Evolutionary conservation across 2,888 invertebrate genomes (phyloP).

Genomic region (Zelleria hepariella): DNA sequence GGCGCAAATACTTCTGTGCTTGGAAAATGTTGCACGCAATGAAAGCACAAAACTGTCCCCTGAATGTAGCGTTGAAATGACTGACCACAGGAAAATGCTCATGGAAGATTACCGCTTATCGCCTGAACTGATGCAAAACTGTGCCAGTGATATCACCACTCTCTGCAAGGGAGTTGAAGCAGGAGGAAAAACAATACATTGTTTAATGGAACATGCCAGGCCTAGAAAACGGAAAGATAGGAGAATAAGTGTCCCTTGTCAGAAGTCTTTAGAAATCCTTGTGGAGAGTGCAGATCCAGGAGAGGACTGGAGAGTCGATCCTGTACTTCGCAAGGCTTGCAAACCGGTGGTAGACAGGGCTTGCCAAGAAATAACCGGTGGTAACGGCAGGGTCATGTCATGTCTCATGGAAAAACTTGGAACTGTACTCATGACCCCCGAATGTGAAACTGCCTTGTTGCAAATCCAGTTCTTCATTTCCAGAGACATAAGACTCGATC

Average conservation of each 20-base stretch:
- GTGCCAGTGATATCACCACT: constrained; percentile 85
- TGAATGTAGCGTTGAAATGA: constrained; percentile 91
- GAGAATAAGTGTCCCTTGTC: constrained; percentile 79
- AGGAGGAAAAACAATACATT: constrained; percentile 94
- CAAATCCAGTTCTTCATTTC: constrained; percentile 98
- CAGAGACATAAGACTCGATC: constrained; percentile 93
- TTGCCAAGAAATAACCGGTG: constrained; percentile 80
- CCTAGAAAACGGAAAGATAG: constrained; percentile 74
- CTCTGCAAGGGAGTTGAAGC: constrained; percentile 82
- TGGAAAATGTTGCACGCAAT: constrained; percentile 83
- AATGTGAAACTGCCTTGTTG: constrained; percentile 91
- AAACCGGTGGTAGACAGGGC: constrained; percentile 85
- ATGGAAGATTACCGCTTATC: constrained; percentile 95
- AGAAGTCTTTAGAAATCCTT: constrained; percentile 83
- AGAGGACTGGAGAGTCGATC: constrained; percentile 96
- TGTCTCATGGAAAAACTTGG: constrained; percentile 95
- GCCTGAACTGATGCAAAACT: constrained; percentile 91
- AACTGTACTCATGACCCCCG: constrained; percentile 84
- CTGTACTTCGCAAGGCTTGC: constrained; percentile 88
- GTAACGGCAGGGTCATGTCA: constrained; percentile 87
- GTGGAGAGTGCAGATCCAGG: constrained; percentile 93
- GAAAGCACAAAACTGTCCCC: constrained; percentile 80
- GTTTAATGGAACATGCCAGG: constrained; percentile 91
- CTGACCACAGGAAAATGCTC: constrained; percentile 89
- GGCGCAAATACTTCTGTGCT: constrained; percentile 92